Evolutionary conservation across 2,797 vertebrate species (phyloP).

Genomic region (Micropoecilia bifurca): DNA sequence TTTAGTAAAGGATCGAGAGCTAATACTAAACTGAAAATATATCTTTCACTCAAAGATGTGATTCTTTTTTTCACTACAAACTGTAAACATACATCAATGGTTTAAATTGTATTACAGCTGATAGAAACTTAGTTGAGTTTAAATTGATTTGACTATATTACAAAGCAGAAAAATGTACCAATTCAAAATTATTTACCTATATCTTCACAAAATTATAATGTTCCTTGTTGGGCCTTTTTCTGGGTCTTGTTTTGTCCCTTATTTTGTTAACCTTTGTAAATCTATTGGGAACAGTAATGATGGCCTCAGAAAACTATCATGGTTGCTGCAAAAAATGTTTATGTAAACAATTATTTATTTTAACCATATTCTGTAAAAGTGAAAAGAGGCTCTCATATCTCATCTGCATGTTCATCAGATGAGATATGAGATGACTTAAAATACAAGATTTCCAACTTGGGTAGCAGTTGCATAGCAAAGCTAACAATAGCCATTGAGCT

Average conservation of each 20-base stretch:
- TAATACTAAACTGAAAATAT: not conserved
- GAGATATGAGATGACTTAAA: too few species aligned
- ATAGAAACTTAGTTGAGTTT: not conserved
- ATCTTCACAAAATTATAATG: not conserved
- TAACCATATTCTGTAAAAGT: not conserved
- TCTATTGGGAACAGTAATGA: not conserved
- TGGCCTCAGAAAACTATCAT: not conserved
- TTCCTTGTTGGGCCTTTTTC: not conserved
- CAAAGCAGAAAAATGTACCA: not conserved
- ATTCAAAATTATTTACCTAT: not conserved
- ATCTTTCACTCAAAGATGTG: not conserved
- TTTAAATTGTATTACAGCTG: not conserved
- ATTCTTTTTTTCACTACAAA: not conserved
- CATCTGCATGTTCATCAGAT: slow-evolving; percentile 29
- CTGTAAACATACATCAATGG: not conserved
- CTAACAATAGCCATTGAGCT: slow-evolving; percentile 36
- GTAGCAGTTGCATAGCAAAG: slow-evolving; percentile 27
- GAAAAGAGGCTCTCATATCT: not conserved
- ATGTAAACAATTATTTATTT: not conserved
- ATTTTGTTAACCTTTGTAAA: not conserved
- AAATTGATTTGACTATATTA: not conserved
- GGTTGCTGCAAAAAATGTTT: not conserved
- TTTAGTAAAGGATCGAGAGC: not conserved
- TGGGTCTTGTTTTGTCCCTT: not conserved
- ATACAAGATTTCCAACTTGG: slow-evolving; percentile 6